Evolutionary conservation across 2,888 invertebrate genomes (phyloP).

Genomic region (Crepidodera aurea): DNA sequence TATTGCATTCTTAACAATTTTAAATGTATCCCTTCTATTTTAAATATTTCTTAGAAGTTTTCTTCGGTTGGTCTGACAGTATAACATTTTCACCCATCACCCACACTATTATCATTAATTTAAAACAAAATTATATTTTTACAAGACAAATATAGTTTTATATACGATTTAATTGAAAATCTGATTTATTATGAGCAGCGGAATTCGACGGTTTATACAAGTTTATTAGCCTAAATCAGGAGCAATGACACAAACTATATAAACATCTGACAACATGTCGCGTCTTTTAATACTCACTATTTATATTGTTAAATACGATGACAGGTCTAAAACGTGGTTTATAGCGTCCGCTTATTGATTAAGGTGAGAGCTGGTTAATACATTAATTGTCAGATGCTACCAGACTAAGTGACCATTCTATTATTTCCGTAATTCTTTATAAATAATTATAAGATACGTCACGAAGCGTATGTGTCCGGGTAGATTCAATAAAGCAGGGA

Average conservation of each 20-base stretch:
- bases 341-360: no score
- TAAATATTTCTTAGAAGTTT: no score
- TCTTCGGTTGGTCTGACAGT: no score
- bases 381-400: no score
- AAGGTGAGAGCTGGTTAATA: no score
- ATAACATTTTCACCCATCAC: not conserved
- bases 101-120: conserved; percentile 18
- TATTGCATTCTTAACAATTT: no score
- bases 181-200: conserved; percentile 48
- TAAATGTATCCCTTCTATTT: no score
- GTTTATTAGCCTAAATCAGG: conserved; percentile 24
- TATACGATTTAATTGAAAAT: conserved; percentile 47
- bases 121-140: conserved; percentile 47
- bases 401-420: no score
- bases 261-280: conserved; percentile 22
- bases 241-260: conserved; percentile 22
- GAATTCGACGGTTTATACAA: conserved; percentile 30
- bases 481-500: no score
- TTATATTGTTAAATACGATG: conserved; percentile 3
- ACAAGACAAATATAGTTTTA: conserved; percentile 50
- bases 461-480: no score
- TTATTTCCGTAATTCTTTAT: no score
- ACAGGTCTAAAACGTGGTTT: not conserved
- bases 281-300: conserved; percentile 1
- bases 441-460: no score